phyloP scores from a whole-genome alignment of 2,888 invertebrate species.

The Galerucella pusilla region DNA sequence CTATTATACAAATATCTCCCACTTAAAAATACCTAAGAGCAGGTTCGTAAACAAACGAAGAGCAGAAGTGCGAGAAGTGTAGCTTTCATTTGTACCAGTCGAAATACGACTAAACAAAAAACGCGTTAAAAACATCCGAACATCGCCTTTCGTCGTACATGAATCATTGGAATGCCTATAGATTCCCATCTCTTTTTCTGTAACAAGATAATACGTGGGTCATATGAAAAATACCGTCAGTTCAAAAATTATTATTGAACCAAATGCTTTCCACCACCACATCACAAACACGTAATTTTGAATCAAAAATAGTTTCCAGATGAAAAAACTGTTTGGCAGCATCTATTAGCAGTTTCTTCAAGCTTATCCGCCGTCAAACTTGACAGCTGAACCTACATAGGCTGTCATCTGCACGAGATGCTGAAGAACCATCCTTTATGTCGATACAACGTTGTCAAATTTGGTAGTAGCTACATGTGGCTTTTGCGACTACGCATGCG shows the following conservation, averaged over 20 bases:
- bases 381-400: too few species aligned
- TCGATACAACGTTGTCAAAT: too few species aligned
- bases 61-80: conserved; percentile 62
- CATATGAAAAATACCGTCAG: background rate
- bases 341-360: too few species aligned
- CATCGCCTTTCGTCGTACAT: conserved; percentile 65
- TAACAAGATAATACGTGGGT: background rate
- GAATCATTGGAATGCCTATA: conserved; percentile 64
- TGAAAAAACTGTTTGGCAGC: too few species aligned
- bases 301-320: too few species aligned
- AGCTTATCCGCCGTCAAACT: too few species aligned
- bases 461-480: too few species aligned
- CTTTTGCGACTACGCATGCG: too few species aligned
- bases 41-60: conserved; percentile 59
- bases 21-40: conserved; percentile 50
- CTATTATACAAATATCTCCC: conserved; percentile 49
- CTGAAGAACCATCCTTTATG: too few species aligned
- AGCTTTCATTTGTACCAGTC: conserved; percentile 65
- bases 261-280: too few species aligned
- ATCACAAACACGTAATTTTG: too few species aligned
- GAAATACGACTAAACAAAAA: conserved; percentile 62
- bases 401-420: too few species aligned
- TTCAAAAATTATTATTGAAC: background rate
- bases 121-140: conserved; percentile 64
- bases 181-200: conserved; percentile 47